Percentiles rank a stretch among this genome's conserved stretches.
Conservation (phyloP, 2,888 invertebrate genomes). For the Leptinotarsa peninsularis region DNA sequence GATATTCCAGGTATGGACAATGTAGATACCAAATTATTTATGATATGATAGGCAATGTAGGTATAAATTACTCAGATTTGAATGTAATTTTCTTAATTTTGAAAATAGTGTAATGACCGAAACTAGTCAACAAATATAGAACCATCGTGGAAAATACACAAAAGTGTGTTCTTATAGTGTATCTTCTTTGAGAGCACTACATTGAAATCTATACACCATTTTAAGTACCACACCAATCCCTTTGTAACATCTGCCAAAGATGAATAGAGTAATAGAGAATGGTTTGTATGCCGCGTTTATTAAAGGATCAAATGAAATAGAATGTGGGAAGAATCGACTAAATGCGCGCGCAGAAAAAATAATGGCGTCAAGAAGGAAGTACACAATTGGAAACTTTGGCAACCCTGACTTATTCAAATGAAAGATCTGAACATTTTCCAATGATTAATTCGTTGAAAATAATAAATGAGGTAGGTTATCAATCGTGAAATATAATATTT, state of each 20-base stretch:
- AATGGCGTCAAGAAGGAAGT: not conserved
- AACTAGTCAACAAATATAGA: too few relatives aligned
- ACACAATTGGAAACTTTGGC: not conserved
- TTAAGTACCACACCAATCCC: slow-evolving; percentile 4
- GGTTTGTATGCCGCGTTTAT: not conserved
- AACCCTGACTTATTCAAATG: not conserved
- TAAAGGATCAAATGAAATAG: not conserved
- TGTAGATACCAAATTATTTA: too few relatives aligned
- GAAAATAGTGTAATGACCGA: too few relatives aligned
- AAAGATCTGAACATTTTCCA: not conserved
- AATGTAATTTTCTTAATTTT: too few relatives aligned
- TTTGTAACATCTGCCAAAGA: not conserved
- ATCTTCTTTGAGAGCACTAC: not conserved
- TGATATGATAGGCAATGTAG: too few relatives aligned
- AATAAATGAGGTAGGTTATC: too few relatives aligned
- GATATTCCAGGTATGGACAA: too few relatives aligned
- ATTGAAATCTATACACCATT: not conserved
- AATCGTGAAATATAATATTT: too few relatives aligned
- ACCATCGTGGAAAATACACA: too few relatives aligned
- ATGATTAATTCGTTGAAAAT: too few relatives aligned
- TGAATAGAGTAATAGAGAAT: not conserved
- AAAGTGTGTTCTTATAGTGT: too few relatives aligned
- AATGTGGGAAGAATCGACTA: not conserved
- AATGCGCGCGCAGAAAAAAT: not conserved
- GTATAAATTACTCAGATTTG: too few relatives aligned